phyloP scores from a whole-genome alignment of 2,797 vertebrate genomes.

The Rhinella marina region DNA sequence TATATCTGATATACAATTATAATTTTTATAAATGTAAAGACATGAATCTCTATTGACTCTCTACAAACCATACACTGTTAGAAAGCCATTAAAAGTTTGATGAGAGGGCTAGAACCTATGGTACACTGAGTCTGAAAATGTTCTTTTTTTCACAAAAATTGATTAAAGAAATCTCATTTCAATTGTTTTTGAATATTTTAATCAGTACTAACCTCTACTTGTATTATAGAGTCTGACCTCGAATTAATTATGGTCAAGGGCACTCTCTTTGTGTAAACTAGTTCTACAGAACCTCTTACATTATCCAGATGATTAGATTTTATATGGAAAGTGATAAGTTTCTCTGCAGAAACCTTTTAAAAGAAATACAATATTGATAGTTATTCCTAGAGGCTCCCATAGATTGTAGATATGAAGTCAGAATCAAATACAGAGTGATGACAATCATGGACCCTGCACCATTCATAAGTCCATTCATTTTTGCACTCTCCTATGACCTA shows the following conservation, averaged over 20 bases:
- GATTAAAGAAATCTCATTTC: slow-evolving; percentile 9
- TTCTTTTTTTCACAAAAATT: background rate
- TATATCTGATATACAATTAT: no score
- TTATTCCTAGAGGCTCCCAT: background rate
- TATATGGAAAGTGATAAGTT: background rate
- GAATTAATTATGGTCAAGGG: slow-evolving; percentile 30
- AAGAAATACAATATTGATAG: background rate
- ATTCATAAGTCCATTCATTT: background rate
- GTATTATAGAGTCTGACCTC: slow-evolving; percentile 16
- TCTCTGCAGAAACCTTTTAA: background rate
- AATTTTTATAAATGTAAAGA: no score
- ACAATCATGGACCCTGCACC: background rate
- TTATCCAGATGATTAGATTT: background rate
- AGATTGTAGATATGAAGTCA: background rate
- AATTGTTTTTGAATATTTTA: slow-evolving; percentile 33
- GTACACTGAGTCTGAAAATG: background rate
- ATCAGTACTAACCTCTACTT: slow-evolving; percentile 3
- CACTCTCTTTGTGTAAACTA: background rate
- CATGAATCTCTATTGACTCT: background rate
- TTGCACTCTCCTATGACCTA: background rate
- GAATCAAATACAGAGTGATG: background rate
- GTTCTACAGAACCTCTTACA: background rate
- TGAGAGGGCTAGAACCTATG: no score
- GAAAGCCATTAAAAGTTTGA: background rate
- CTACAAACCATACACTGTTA: background rate